A percentile compares a stretch with the other conserved stretches of the same genome.
Evolutionary conservation across 2,113 vertebrate species (phyloP).

Genomic region (Macquaria australasica): DNA sequence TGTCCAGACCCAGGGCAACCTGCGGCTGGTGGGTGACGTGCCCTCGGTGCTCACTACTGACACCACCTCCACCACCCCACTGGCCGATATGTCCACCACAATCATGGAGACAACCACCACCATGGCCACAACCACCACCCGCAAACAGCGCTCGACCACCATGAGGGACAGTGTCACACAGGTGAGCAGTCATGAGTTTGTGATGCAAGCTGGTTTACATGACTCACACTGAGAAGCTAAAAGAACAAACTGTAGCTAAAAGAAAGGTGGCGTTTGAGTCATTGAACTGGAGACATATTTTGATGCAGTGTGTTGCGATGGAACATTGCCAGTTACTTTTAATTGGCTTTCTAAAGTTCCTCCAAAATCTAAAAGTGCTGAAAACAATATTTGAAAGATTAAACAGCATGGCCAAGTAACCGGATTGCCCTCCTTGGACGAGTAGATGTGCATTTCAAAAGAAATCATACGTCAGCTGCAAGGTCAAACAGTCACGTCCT

Average conservation of each 20-base stretch:
- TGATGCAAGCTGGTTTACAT: not conserved
- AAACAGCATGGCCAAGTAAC: conserved; percentile 41
- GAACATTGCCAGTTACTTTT: conserved; percentile 17
- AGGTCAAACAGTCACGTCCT: conserved; percentile 36
- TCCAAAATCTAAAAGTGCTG: conserved; percentile 11
- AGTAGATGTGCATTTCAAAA: conserved; percentile 39
- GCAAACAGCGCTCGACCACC: conserved; percentile 92
- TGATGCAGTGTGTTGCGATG: not conserved
- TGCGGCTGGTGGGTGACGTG: conserved; percentile 92
- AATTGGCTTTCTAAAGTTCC: conserved; percentile 42
- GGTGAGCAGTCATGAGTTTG: conserved; percentile 80
- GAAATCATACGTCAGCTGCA: conserved; percentile 28
- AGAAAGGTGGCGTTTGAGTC: conserved; percentile 7
- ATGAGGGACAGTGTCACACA: conserved; percentile 93
- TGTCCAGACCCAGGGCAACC: conserved; percentile 91
- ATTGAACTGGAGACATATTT: conserved; percentile 9
- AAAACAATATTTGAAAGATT: conserved; percentile 54
- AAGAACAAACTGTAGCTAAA: not conserved
- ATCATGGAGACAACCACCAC: conserved; percentile 97
- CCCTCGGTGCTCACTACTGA: conserved; percentile 92
- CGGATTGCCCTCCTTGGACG: conserved; percentile 18
- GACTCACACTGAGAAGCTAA: not conserved
- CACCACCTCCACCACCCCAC: conserved; percentile 92
- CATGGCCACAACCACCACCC: conserved; percentile 94
- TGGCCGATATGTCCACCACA: conserved; percentile 95